Conservation (phyloP, 2,888 invertebrate genomes). For the Palloptera scutellata region DNA sequence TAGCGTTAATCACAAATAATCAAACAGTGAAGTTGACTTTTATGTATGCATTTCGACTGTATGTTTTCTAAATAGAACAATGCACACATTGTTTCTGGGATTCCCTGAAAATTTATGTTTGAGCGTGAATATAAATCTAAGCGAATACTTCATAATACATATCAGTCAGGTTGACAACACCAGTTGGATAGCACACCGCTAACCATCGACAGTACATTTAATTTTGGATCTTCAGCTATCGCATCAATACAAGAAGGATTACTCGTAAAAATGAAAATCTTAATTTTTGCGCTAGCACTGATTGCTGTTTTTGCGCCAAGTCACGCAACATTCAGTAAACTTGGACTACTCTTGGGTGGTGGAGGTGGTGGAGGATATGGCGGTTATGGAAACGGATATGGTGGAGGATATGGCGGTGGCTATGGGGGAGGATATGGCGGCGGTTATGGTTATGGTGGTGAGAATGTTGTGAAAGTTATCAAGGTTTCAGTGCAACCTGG, state of each 20-base stretch:
- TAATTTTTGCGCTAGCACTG: conserved; percentile 22
- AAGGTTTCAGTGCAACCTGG: conserved; percentile 52
- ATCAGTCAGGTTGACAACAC: conserved; percentile 44
- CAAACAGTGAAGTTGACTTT: conserved; percentile 25
- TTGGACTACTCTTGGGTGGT: conserved; percentile 45
- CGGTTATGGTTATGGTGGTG: conserved; percentile 36
- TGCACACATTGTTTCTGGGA: conserved; percentile 44
- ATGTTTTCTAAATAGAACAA: conserved; percentile 44
- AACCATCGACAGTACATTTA: not conserved
- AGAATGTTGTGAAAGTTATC: conserved; percentile 51
- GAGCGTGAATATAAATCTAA: conserved; percentile 45
- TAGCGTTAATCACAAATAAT: conserved; percentile 1
- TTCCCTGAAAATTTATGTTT: not conserved
- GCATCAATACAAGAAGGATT: not conserved
- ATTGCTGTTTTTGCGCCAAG: conserved; percentile 38
- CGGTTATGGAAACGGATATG: conserved; percentile 34
- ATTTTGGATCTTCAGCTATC: not conserved
- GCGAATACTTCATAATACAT: conserved; percentile 41
- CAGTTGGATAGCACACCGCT: conserved; percentile 20
- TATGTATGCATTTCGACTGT: conserved; percentile 3
- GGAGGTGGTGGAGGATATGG: conserved; percentile 32
- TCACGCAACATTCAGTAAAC: conserved; percentile 49
- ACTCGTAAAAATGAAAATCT: conserved; percentile 41
- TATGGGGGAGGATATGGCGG: conserved; percentile 33
- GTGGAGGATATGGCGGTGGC: conserved; percentile 36